These are phyloP conservation scores for Rhabdornis inornatus DNA, from an alignment of 2,113 vertebrate genomes.

Conservation along the genomic window DNA sequence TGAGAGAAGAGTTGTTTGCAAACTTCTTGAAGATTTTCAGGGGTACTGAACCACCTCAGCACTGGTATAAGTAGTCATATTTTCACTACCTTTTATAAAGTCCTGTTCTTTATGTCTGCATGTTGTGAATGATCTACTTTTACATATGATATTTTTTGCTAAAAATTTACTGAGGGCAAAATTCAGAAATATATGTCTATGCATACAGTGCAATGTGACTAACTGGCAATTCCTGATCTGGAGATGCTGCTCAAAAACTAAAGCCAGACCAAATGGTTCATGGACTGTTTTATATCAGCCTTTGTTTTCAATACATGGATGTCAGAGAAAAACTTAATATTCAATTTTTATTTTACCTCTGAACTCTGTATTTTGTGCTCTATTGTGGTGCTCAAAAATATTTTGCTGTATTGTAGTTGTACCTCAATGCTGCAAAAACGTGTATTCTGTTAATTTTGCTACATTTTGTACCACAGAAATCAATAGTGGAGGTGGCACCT, in stretches of 20 bases:
- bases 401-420: background rate
- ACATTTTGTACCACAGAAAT: background rate
- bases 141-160: background rate
- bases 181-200: background rate
- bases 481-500: background rate
- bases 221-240: background rate
- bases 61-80: background rate
- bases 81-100: background rate
- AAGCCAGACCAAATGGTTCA: background rate
- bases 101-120: background rate
- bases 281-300: rapidly evolving
- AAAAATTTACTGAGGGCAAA: background rate
- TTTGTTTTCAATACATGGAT: background rate
- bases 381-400: background rate
- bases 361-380: background rate
- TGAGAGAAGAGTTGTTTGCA: background rate
- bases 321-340: background rate
- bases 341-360: background rate
- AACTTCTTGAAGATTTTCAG: background rate
- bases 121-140: background rate
- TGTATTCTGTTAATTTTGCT: background rate
- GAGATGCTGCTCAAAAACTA: background rate
- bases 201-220: background rate
- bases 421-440: background rate
- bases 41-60: background rate